Percentiles rank a stretch among this genome's conserved stretches.
phyloP scores from a whole-genome alignment of 2,888 invertebrate genomes.

The Temnothorax rugatulus region DNA sequence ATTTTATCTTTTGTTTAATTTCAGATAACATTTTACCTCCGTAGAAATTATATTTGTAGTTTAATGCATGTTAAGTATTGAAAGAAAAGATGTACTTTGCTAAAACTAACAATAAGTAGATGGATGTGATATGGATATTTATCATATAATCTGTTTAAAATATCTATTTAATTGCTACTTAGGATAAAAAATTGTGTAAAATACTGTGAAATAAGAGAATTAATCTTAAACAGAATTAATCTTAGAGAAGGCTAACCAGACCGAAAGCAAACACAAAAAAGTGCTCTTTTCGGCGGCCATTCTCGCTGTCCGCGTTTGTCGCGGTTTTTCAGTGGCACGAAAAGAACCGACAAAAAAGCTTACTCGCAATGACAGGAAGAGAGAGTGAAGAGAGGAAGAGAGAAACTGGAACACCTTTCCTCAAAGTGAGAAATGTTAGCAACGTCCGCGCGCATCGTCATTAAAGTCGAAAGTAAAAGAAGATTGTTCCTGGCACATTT shows the following conservation, averaged over 20 bases:
- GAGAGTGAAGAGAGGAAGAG: slow-evolving; percentile 40
- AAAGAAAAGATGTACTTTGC: not conserved
- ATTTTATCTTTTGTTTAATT: not conserved
- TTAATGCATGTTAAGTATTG: not conserved
- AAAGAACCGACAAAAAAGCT: slow-evolving; percentile 53
- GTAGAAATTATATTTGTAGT: not conserved
- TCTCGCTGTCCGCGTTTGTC: slow-evolving; percentile 30
- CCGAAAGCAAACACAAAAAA: slow-evolving; percentile 17
- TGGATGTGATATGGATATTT: not conserved
- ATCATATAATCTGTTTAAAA: not conserved
- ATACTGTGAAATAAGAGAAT: slow-evolving; percentile 15
- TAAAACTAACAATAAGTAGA: not conserved
- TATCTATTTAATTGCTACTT: not conserved
- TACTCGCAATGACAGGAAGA: slow-evolving; percentile 42
- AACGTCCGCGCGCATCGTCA: slow-evolving; percentile 27
- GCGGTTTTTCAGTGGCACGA: slow-evolving; percentile 12
- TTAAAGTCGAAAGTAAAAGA: slow-evolving; percentile 41
- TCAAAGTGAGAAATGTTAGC: slow-evolving; percentile 43
- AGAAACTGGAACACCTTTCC: slow-evolving; percentile 61
- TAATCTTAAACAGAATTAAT: slow-evolving; percentile 34
- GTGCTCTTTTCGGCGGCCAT: slow-evolving; percentile 21
- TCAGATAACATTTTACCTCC: not conserved
- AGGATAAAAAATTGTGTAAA: not conserved
- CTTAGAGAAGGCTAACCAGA: not conserved
- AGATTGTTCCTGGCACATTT: slow-evolving; percentile 7